A percentile compares a stretch with the other conserved stretches of the same genome.
phyloP scores from a whole-genome alignment of 2,888 invertebrate genomes.

The Cosmorhoe ocellata region DNA sequence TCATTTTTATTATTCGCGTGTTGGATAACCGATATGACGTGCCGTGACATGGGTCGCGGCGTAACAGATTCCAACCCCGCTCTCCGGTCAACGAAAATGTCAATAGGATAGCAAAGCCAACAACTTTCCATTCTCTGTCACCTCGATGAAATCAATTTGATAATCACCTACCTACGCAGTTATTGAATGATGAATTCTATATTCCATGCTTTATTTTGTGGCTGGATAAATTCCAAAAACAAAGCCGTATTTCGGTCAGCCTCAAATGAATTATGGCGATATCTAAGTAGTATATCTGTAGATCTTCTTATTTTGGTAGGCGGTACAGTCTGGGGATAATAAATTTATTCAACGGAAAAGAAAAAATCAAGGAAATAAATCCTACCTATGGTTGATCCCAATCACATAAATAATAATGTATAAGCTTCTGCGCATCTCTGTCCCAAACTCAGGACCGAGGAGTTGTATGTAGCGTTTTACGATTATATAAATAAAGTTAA shows the following conservation, averaged over 20 bases:
- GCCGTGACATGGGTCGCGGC: conserved; percentile 67
- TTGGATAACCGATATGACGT: conserved; percentile 61
- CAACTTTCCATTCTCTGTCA: conserved; percentile 58
- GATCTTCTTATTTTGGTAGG: conserved; percentile 16
- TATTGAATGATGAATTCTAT: conserved; percentile 50
- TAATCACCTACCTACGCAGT: conserved; percentile 43
- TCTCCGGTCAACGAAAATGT: conserved; percentile 66
- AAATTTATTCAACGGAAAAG: conserved; percentile 25
- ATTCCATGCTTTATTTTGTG: conserved; percentile 32
- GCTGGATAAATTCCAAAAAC: conserved; percentile 23
- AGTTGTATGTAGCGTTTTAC: no score
- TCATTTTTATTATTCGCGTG: conserved; percentile 62
- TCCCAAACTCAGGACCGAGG: no score
- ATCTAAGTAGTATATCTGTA: conserved; percentile 17
- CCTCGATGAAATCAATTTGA: conserved; percentile 58
- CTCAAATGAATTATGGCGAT: conserved; percentile 29
- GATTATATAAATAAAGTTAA: no score
- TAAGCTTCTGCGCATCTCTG: background rate
- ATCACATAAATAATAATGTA: conserved; percentile 19
- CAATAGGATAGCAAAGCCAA: conserved; percentile 68
- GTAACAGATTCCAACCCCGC: conserved; percentile 61
- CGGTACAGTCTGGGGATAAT: conserved; percentile 21
- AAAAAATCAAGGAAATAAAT: conserved; percentile 30
- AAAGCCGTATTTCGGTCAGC: conserved; percentile 28
- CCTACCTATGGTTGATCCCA: conserved; percentile 23